Percentiles rank a stretch among this genome's conserved stretches.
phyloP scores from a whole-genome alignment of 2,797 vertebrate genomes.

The Coranthus polyacanthus region DNA sequence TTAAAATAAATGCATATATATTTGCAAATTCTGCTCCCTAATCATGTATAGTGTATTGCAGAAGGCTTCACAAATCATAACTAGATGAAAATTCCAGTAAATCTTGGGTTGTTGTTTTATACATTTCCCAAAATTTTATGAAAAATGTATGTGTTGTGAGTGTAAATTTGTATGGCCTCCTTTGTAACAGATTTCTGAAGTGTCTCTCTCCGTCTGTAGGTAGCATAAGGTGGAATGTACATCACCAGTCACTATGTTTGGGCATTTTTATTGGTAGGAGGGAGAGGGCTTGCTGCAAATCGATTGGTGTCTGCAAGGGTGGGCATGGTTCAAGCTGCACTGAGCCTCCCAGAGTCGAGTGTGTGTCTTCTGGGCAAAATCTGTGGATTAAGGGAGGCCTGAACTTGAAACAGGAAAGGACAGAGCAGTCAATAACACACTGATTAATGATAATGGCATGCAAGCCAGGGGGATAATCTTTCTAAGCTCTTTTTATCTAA shows the following conservation, averaged over 20 bases:
- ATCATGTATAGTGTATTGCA: conserved; percentile 15
- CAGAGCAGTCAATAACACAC: conserved; percentile 89
- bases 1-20: conserved; percentile 7
- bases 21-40: background rate
- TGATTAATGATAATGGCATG: conserved; percentile 92
- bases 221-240: conserved; percentile 37
- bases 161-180: conserved; percentile 17
- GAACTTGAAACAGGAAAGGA: conserved; percentile 89
- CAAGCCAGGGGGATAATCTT: conserved; percentile 90
- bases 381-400: conserved; percentile 87
- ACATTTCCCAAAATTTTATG: background rate
- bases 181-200: conserved; percentile 36
- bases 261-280: conserved; percentile 60
- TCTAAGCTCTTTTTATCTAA: conserved; percentile 90
- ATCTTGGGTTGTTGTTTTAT: background rate
- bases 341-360: conserved; percentile 72
- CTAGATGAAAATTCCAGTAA: background rate
- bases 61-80: conserved; percentile 1
- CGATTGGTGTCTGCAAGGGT: conserved; percentile 71
- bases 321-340: conserved; percentile 69
- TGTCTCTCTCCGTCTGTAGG: conserved; percentile 11
- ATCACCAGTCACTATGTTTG: conserved; percentile 49
- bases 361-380: conserved; percentile 83
- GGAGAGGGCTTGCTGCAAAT: conserved; percentile 45
- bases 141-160: conserved; percentile 20